Percentiles rank a stretch among this genome's conserved stretches.
Conservation (phyloP, 2,113 vertebrate species). For the Lepus americanus region DNA sequence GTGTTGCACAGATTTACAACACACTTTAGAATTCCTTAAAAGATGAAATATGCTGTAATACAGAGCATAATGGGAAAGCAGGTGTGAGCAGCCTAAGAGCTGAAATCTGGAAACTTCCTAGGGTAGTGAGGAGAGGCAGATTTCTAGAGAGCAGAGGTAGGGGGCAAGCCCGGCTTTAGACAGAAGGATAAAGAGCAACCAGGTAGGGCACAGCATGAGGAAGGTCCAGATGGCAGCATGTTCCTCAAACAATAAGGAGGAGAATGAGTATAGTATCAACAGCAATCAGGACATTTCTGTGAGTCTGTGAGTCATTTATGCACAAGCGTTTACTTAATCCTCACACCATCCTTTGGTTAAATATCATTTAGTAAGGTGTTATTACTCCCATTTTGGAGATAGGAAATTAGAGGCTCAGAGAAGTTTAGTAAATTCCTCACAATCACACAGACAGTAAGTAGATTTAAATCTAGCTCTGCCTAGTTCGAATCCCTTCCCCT, state of each 20-base stretch:
- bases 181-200: not conserved
- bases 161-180: not conserved
- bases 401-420: not conserved
- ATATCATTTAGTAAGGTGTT: not conserved
- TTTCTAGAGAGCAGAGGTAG: not conserved
- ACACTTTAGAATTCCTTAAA: slow-evolving; percentile 53
- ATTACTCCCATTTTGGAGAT: not conserved
- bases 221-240: not conserved
- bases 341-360: not conserved
- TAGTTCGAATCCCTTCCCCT: not conserved
- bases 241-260: not conserved
- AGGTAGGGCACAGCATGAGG: not conserved
- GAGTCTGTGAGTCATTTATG: not conserved
- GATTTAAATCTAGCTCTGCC: not conserved
- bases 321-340: not conserved
- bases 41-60: slow-evolving; percentile 56
- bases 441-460: not conserved
- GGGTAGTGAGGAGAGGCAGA: not conserved
- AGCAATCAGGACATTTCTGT: too few species aligned
- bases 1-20: slow-evolving; percentile 67
- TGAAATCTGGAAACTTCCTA: not conserved
- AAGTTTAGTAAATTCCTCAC: not conserved
- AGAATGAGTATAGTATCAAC: not conserved
- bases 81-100: not conserved
- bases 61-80: slow-evolving; percentile 2